Evolutionary conservation across 2,888 invertebrate species (phyloP).

Genomic region (Drosophila fulvimacula): DNA sequence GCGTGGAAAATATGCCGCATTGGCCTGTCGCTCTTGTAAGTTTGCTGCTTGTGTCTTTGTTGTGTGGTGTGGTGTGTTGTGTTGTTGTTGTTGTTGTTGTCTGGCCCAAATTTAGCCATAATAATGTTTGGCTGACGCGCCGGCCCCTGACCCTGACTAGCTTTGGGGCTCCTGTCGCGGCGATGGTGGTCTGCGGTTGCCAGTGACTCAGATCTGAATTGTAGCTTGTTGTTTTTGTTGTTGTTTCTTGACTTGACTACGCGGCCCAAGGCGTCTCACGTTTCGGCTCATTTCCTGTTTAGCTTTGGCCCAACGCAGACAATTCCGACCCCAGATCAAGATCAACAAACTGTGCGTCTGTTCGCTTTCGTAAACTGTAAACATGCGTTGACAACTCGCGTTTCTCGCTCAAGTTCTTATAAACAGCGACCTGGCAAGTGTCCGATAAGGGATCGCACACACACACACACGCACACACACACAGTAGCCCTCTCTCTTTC

Average conservation of each 20-base stretch:
- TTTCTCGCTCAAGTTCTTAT: constrained; percentile 30
- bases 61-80: too few relatives aligned
- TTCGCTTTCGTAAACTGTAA: constrained; percentile 49
- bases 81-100: constrained; percentile 7
- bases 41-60: neutral
- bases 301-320: constrained; percentile 27
- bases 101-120: constrained; percentile 43
- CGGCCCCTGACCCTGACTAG: constrained; percentile 56
- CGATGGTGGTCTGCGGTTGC: constrained; percentile 37
- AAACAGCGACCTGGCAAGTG: constrained; percentile 46
- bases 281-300: constrained; percentile 54
- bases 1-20: constrained; percentile 49
- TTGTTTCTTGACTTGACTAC: neutral
- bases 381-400: constrained; percentile 62
- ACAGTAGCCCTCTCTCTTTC: constrained; percentile 27
- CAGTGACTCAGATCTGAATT: constrained; percentile 36
- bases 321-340: constrained; percentile 39
- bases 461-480: constrained; percentile 38
- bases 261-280: constrained; percentile 48
- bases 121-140: constrained; percentile 20
- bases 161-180: constrained; percentile 29
- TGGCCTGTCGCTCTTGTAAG: constrained; percentile 12
- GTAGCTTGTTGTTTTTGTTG: constrained; percentile 9
- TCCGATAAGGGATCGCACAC: constrained; percentile 63
- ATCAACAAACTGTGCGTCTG: constrained; percentile 62